Evolutionary conservation across 2,888 invertebrate species (phyloP), one percentile per base, ranked within the genome.

Genomic region (Lasius platythorax): DNA sequence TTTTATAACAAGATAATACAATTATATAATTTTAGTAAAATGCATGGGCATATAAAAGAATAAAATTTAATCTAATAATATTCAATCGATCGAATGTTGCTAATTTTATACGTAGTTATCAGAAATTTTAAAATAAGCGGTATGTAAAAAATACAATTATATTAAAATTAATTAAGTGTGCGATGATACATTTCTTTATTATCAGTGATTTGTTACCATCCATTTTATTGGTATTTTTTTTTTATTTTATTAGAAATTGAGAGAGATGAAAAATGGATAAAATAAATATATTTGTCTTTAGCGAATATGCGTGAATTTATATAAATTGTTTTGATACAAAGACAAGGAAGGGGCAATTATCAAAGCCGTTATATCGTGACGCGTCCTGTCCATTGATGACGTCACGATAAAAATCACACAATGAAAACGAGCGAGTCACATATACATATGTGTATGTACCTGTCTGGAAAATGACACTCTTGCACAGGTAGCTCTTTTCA

Each of bases 391-490:
- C 33, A 46, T 73, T 46, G 70, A 46, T 46, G 56, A 37, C 9
- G 33, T 79, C 33, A 73, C 18, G n/a, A 61, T 28, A 2, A 81
- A 81, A 61, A 73, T 66, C 61, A 37, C n/a, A n/a, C 53, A 3
- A 37, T 68, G 12, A 43, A 53, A 43, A 56, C 15, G 12, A 40
- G 40, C 8, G 12, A 53, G 8, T 76, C 37, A n/a, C 23, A 50
- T 8, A n/a, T 15, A 46, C 30, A 50, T 23, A 23, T 23, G 0
- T 40, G 43, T 46, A 6, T 43, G 46, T 73, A 81, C 74, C 58
- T 81, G 73, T 79, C 9, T 46, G 43, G 46, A 79, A 79, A 73
- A 56, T 43, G 46, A 79, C 58, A 79, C 79, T 72, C 33, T 73
- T 33, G 74, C 33, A 33, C 79, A 81, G 74, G 79, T 81, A 81